These are phyloP conservation scores for Cygnus olor DNA, from an alignment of 2,797 vertebrate genomes.

Conservation along the genomic window DNA sequence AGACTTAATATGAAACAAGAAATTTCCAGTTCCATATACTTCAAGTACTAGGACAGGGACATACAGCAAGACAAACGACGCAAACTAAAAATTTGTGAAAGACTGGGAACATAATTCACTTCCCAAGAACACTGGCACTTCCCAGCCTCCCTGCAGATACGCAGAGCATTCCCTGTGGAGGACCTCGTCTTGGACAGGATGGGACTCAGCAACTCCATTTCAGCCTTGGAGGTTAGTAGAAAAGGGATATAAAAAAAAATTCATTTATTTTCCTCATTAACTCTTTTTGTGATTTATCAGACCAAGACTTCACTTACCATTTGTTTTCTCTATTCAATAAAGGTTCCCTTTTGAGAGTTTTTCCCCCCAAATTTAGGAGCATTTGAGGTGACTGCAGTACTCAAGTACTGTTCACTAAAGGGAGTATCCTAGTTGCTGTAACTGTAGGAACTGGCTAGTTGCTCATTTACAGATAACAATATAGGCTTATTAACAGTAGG, in stretches of 20 bases:
- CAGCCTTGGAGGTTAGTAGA: not conserved
- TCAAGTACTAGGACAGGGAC: not conserved
- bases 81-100: not conserved
- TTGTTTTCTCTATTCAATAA: not conserved
- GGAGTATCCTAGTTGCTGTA: not conserved
- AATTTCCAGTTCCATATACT: not conserved
- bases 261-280: not conserved
- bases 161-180: rapidly evolving
- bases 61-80: not conserved
- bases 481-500: not conserved
- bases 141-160: not conserved
- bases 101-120: not conserved
- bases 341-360: rapidly evolving
- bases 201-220: not conserved
- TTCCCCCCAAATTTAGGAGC: not conserved
- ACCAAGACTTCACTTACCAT: not conserved
- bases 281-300: not conserved
- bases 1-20: not conserved
- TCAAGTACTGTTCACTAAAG: not conserved
- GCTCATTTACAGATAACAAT: not conserved
- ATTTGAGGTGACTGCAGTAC: not conserved
- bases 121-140: not conserved
- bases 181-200: not conserved
- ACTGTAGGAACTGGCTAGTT: not conserved
- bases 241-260: not conserved